Evolutionary conservation across 1,140 invertebrate genomes (phyloP).

Genomic region (Capitella teleta): DNA sequence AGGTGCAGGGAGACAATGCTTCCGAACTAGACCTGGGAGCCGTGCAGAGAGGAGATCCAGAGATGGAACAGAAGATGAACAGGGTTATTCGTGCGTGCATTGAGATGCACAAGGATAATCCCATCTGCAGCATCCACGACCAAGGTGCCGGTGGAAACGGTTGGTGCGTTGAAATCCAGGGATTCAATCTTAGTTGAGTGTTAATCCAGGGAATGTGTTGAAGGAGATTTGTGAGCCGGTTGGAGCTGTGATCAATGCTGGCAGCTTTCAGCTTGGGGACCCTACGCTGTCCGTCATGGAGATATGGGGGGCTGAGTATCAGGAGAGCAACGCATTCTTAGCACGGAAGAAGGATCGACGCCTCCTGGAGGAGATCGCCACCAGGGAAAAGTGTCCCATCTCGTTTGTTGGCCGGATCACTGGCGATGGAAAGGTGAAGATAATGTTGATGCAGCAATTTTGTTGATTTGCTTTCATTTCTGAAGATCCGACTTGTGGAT

Average conservation of each 20-base stretch:
- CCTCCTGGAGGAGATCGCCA: constrained; percentile 61
- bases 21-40: constrained; percentile 84
- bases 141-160: constrained; percentile 96
- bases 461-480: constrained; percentile 1
- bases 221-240: constrained; percentile 91
- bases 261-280: constrained; percentile 79
- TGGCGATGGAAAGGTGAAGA: constrained; percentile 61
- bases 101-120: constrained; percentile 68
- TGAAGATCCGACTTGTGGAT: neutral
- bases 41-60: constrained; percentile 92
- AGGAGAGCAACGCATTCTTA: constrained; percentile 86
- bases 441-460: no score
- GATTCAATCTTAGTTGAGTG: no score
- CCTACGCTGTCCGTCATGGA: constrained; percentile 85
- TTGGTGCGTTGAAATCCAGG: no score
- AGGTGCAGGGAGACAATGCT: constrained; percentile 75
- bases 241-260: constrained; percentile 80
- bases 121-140: constrained; percentile 86
- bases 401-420: constrained; percentile 87
- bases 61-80: constrained; percentile 98
- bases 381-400: constrained; percentile 81
- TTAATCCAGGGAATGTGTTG: constrained; percentile 80
- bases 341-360: constrained; percentile 51
- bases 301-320: constrained; percentile 96
- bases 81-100: constrained; percentile 82